Percentiles rank a stretch among this genome's conserved stretches.
These are phyloP conservation scores for Corythucha ciliata DNA, from an alignment of 2,888 invertebrate species.

Conservation along the genomic window DNA sequence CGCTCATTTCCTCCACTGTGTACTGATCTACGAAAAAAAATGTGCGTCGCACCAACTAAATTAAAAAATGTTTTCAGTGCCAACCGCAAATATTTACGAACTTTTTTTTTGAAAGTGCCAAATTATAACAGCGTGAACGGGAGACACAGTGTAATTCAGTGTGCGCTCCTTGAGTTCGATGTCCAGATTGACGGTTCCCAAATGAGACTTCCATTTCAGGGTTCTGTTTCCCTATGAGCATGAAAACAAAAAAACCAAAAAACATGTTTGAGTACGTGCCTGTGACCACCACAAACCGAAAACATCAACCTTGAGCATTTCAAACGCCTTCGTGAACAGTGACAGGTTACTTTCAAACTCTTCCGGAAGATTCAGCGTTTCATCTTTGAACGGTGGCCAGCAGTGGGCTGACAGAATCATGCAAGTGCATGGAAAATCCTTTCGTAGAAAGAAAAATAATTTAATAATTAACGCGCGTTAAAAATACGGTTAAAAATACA, in stretches of 20 bases:
- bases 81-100: slow-evolving; percentile 40
- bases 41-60: neutral
- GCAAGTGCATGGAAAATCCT: slow-evolving; percentile 61
- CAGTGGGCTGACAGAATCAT: slow-evolving; percentile 96
- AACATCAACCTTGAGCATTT: slow-evolving; percentile 60
- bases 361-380: slow-evolving; percentile 76
- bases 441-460: slow-evolving; percentile 34
- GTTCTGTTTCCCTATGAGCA: slow-evolving; percentile 70
- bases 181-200: slow-evolving; percentile 83
- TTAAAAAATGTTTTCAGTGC: neutral
- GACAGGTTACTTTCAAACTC: slow-evolving; percentile 71
- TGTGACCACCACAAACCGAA: neutral
- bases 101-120: slow-evolving; percentile 84
- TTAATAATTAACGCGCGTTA: neutral
- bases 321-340: slow-evolving; percentile 80
- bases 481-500: neutral
- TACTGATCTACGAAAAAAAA: slow-evolving; percentile 54
- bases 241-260: slow-evolving; percentile 14
- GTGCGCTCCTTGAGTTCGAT: slow-evolving; percentile 72
- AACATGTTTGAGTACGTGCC: neutral
- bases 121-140: slow-evolving; percentile 87
- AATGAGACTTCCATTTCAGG: slow-evolving; percentile 84
- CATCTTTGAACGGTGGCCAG: slow-evolving; percentile 96
- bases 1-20: slow-evolving; percentile 77
- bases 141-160: slow-evolving; percentile 74